phyloP scores from a whole-genome alignment of 2,797 vertebrate species.

The Champsocephalus esox region DNA sequence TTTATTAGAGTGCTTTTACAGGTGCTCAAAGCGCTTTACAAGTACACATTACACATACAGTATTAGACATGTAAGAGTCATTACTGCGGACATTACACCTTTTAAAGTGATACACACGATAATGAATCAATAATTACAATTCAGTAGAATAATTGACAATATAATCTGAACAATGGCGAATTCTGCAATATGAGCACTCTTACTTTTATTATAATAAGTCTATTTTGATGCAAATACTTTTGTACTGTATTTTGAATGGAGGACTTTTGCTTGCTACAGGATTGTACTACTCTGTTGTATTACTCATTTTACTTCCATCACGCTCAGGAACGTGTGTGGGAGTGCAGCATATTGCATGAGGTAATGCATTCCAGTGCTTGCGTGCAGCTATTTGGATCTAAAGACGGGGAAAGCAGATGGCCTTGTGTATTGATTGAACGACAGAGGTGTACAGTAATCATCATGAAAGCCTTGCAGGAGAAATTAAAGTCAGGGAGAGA shows the following conservation, averaged over 20 bases:
- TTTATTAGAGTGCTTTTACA: no score
- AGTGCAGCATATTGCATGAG: conserved; percentile 7
- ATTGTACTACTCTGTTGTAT: neutral
- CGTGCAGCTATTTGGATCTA: conserved; percentile 40
- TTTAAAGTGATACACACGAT: neutral
- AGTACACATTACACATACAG: no score
- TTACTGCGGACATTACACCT: no score
- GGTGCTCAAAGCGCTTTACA: no score
- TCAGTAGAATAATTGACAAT: neutral
- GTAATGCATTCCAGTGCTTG: conserved; percentile 16
- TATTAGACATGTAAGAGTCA: no score
- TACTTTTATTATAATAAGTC: no score
- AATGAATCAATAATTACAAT: neutral
- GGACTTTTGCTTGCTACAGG: neutral
- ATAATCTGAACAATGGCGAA: neutral
- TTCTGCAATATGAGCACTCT: neutral
- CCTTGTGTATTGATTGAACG: conserved; percentile 63
- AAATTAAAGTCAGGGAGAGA: conserved; percentile 58
- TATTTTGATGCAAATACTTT: neutral
- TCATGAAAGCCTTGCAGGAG: conserved; percentile 69
- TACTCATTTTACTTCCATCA: neutral
- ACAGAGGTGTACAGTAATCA: conserved; percentile 72
- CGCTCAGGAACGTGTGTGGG: neutral
- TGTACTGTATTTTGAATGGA: neutral
- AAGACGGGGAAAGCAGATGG: conserved; percentile 46